Evolutionary conservation across 2,888 invertebrate genomes (phyloP).

Genomic region (Thereva unica): DNA sequence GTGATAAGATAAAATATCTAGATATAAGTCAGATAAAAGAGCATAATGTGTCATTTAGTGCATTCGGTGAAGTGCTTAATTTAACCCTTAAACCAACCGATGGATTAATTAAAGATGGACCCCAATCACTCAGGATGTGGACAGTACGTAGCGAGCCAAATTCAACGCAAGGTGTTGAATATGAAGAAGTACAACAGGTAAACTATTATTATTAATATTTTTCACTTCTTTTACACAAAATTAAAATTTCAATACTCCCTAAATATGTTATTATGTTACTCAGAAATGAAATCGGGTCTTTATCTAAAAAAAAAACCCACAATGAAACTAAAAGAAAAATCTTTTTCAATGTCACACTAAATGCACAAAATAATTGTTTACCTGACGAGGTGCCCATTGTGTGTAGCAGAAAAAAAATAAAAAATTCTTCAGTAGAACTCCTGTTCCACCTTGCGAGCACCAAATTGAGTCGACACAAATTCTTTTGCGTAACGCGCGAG

Average conservation of each 20-base stretch:
- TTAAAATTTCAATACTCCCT: background rate
- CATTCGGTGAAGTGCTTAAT: slow-evolving; percentile 77
- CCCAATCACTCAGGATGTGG: slow-evolving; percentile 72
- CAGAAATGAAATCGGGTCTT: too few species aligned
- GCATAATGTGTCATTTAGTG: slow-evolving; percentile 73
- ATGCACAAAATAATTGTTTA: background rate
- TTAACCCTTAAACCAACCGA: slow-evolving; percentile 75
- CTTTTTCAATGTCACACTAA: too few species aligned
- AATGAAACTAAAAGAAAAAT: too few species aligned
- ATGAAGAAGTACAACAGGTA: slow-evolving; percentile 76
- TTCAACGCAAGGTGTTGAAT: slow-evolving; percentile 76
- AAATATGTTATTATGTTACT: background rate
- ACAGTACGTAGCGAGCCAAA: slow-evolving; percentile 76
- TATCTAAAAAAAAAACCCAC: too few species aligned
- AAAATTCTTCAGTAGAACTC: background rate
- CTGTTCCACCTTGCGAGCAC: slow-evolving; percentile 21
- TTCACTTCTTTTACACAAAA: background rate
- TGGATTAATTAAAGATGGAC: slow-evolving; percentile 75
- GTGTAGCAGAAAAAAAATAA: background rate
- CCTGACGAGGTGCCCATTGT: background rate
- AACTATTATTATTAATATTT: slow-evolving; percentile 51
- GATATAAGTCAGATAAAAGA: slow-evolving; percentile 51
- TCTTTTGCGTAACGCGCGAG: slow-evolving; percentile 3
- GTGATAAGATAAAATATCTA: slow-evolving; percentile 43
- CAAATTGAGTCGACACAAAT: background rate